Evolutionary conservation across 2,797 vertebrate species (phyloP), one percentile per base, ranked within the genome.

Genomic region (Taeniopygia guttata): DNA sequence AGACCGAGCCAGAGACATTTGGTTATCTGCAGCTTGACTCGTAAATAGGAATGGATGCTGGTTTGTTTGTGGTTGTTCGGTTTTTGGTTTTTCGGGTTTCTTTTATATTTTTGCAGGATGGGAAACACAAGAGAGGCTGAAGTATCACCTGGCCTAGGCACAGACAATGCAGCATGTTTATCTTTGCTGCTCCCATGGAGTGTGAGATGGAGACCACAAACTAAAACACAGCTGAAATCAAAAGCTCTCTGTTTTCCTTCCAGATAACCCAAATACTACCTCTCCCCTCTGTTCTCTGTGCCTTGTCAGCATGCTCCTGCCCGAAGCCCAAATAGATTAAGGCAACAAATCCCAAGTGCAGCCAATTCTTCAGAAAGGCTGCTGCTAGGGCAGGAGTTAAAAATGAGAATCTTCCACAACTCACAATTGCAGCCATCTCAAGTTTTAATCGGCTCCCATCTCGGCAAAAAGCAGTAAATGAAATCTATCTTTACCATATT

Each of bases 401-500:
- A 93, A 96, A 93, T 83, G 88, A 96, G 96, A 96, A 93, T 51
- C 97, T 96, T 96, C 96, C 90, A 49, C 81, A 95, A 93, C 96
- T 96, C 95, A 94, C 94, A 97, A 96, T 67, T 90, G 90, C 96
- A 58, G 93, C 74, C 94, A 97, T 73, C 97, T 88, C 64, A 80
- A 97, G 97, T 97, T 98, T 97, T 96, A 97, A 97, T 96, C 96
- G 80, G 96, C 42, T 90, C 72, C 92, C 66, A 85, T 95, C 95
- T 95, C 87, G 19, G 92, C 89, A 96, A 96, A 97, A 95, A 97
- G 91, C 75, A 49, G 95, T 84, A 97, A 98, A 97, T 97, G 96
- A 95, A 98, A 97, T 96, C 98, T 95, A 98, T 96, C 97, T 98
- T 97, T 90, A 96, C 97, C 96, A 94, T 97, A 97, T 98, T 97